Evolutionary conservation across 2,113 vertebrate genomes (phyloP), one percentile per base, ranked within the genome.

Genomic region (Brachionichthys hirsutus): DNA sequence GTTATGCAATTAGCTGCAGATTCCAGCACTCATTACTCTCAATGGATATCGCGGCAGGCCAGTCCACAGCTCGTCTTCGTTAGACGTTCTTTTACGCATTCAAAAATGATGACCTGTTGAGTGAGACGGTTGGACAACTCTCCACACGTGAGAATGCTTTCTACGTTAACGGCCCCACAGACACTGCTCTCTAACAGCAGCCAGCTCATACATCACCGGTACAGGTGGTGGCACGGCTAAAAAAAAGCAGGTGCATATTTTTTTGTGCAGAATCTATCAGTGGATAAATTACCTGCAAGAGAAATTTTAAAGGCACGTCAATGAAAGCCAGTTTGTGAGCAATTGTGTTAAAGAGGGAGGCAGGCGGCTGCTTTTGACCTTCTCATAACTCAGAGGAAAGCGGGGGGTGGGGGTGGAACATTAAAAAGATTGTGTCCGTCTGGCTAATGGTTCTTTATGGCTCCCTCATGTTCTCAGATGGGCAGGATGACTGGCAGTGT

Each of bases 351-450:
- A 67, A 63, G 75, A 62, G 47, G 47, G 75, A 74, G 58, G 54
- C 53, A 50, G 56, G 67, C 42, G 60, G 55, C 62, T 56, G 69
- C 84, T 87, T 88, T 84, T 82, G 82, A 85, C 82, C 82, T 83
- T 78, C 78, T 84, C 53, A 44, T 80, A 78, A 74, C 24, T 79
- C 62, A 71, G 70, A 78, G 63, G 58, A 52, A 61, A 70, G 75
- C 30, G 51, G 79, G 71, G 81, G 62, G 42, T n/a, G n/a, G 62
- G 77, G 74, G 66, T 20, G 77, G 75, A 59, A 83, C 87, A 89
- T 88, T 92, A 89, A 83, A 89, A 83, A 85, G 85, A 91, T 88
- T 83, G 83, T 80, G 78, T 85, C 85, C 71, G 88, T 82, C 87
- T 85, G 87, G 77, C 82, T 87, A 88, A 88, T 87, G 81, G 84